Conservation (phyloP, 2,888 invertebrate species). For the Polydrusus cervinus region DNA sequence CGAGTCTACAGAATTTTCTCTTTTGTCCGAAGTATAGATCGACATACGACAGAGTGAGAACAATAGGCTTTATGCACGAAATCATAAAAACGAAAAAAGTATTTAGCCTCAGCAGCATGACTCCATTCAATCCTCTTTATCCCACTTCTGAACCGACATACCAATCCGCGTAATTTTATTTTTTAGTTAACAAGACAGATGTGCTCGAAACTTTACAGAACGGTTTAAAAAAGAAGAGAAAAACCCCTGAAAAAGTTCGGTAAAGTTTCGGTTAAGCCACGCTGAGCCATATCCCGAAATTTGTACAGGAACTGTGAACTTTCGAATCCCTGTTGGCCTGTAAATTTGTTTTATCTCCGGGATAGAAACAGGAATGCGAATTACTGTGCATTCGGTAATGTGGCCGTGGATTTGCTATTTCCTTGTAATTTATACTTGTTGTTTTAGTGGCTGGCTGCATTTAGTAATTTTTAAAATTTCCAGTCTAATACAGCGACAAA, state of each 20-base stretch:
- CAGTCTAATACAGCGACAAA: too few relatives aligned
- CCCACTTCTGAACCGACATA: conserved; percentile 14
- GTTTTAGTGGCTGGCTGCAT: too few relatives aligned
- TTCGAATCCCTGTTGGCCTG: conserved; percentile 31
- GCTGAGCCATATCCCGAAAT: conserved; percentile 27
- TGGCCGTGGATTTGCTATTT: conserved; percentile 14
- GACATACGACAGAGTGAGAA: too few relatives aligned
- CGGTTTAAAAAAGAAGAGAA: conserved; percentile 12
- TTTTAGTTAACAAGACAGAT: conserved; percentile 29
- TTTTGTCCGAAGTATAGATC: too few relatives aligned
- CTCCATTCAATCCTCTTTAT: conserved; percentile 1
- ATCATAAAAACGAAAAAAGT: too few relatives aligned
- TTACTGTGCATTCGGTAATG: conserved; percentile 25
- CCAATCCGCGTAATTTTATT: conserved; percentile 12
- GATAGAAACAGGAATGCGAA: conserved; percentile 30
- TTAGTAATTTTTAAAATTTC: neutral
- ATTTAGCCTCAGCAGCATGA: too few relatives aligned
- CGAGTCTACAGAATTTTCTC: too few relatives aligned
- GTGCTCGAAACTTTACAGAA: conserved; percentile 31
- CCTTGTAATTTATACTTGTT: conserved; percentile 15
- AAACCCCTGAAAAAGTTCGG: conserved; percentile 13
- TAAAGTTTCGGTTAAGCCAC: conserved; percentile 38
- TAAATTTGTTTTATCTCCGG: conserved; percentile 48
- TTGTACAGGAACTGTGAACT: conserved; percentile 39
- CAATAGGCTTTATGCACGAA: too few relatives aligned